Base-by-base conservation (phyloP, 1,140 invertebrate genomes). In the Ips nitidus region DNA sequence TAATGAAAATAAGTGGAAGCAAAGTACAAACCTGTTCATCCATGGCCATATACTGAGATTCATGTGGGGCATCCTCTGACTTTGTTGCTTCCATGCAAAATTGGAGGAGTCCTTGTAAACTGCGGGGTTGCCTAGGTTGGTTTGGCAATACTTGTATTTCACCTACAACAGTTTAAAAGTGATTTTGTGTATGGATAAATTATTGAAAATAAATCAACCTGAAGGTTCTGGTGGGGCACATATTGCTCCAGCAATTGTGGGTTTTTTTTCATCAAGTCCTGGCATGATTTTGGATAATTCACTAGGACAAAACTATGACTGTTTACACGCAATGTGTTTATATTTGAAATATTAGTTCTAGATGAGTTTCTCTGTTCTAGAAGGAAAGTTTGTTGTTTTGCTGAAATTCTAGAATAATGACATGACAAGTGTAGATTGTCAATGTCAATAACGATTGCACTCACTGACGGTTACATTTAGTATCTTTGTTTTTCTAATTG, bases 41-140 rank as follows among this genome's bases (percentile, higher is more conserved):
- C 78, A 90, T 81, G 1, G 86, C 84, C 36, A 79, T 74, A 8
- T 84, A 74, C 1, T 77, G 71, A 4, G 83, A 81, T 50, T 80
- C 75, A 8, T 80, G 77, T 0, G 85, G 80, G 1, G 83, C 81
- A 80, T 86, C 84, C 77, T 88, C 86, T 61, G 78, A 73, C 73
- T 84, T 83, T 3, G 85, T 85, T 4, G 86, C 86, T 74, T 89
- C 86, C 83, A 89, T 85, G 2, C 86, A 85, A 81, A 87, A 90
- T 68, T 84, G 81, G 1, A 90, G 78, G 2, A 90, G 75, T 41
- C 87, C 87, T 81, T 89, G 83, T 6, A 80, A 57, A 67, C 71
- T 77, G 4, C 67, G 75, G 4, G 80, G 78, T 72, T 79, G 78
- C 71, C 76, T 73, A 56, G 77, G 77, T 70, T 78, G 76, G 52